Evolutionary conservation across 2,797 vertebrate genomes (phyloP), one percentile per base, ranked within the genome.

Genomic region (Champsocephalus esox): DNA sequence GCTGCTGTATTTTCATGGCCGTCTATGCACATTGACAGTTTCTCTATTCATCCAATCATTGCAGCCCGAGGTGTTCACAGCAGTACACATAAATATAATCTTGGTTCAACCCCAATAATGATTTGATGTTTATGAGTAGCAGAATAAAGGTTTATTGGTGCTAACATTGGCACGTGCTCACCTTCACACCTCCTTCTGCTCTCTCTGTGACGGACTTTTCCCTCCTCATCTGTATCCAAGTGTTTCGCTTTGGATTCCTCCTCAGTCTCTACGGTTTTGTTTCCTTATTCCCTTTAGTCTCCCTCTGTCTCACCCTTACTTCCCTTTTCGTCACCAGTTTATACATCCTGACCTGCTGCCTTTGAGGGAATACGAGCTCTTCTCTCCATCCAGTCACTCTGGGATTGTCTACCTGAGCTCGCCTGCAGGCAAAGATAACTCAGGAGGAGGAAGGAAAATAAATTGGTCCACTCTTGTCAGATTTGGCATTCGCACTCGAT

Each of bases 351-450:
- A 72, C 73, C 46, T 6, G 17, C 32, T 52, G 38, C 46, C 73
- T 64, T 56, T 8, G 45, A 70, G 52, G 56, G 65, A 79, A 70
- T 66, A 28, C 80, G 73, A 80, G 45, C 66, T 87, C 71, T 52
- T 87, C 62, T 73, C 82, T 78, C 79, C 73, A 75, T 73, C 63
- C 34, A 7, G 21, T 74, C 82, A 65, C 66, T 85, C 74, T 62
- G 77, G 71, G 62, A 81, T 79, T 64, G 71, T 86, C 60, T 55
- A 4, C 61, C 71, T 85, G n/a, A 75, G 71, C 56, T 66, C 1
- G 52, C 80, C 82, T 8, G 17, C 60, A 62, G 87, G 77, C 75
- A 55, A 55, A 76, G 73, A 54, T 24, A n/a, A 48, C 52, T 68
- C 54, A 60, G 64, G 58, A 81, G 44, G 60, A 62, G 52, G 32